These are phyloP conservation scores for Sciurus vulgaris DNA, from an alignment of 2,797 vertebrate species.

Conservation along the genomic window DNA sequence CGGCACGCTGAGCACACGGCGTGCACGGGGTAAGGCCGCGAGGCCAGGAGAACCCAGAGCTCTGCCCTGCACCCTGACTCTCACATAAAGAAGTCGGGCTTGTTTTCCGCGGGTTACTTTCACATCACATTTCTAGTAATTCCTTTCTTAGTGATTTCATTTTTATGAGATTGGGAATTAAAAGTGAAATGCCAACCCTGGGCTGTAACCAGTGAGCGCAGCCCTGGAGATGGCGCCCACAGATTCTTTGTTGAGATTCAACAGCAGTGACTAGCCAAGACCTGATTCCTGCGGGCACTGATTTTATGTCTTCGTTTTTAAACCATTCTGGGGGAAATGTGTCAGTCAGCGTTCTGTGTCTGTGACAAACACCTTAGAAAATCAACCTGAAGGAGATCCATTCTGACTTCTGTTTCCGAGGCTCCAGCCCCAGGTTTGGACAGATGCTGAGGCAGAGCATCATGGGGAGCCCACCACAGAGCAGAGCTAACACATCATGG, in stretches of 20 bases:
- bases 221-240: accelerated
- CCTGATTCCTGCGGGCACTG: accelerated
- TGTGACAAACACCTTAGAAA: not conserved
- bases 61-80: too few relatives aligned
- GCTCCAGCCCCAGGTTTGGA: not conserved
- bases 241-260: accelerated
- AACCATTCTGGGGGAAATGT: not conserved
- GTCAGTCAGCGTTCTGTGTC: not conserved
- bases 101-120: not conserved
- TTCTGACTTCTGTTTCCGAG: not conserved
- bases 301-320: not conserved
- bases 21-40: too few relatives aligned
- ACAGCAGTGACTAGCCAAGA: not conserved
- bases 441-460: not conserved
- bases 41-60: too few relatives aligned
- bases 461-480: accelerated
- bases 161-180: not conserved
- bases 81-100: not conserved
- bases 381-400: not conserved
- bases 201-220: accelerated
- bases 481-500: not conserved
- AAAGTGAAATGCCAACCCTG: not conserved
- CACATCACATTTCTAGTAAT: not conserved
- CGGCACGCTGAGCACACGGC: too few relatives aligned
- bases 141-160: not conserved